phyloP scores from a whole-genome alignment of 2,797 vertebrate genomes.

The Crax fasciolata region DNA sequence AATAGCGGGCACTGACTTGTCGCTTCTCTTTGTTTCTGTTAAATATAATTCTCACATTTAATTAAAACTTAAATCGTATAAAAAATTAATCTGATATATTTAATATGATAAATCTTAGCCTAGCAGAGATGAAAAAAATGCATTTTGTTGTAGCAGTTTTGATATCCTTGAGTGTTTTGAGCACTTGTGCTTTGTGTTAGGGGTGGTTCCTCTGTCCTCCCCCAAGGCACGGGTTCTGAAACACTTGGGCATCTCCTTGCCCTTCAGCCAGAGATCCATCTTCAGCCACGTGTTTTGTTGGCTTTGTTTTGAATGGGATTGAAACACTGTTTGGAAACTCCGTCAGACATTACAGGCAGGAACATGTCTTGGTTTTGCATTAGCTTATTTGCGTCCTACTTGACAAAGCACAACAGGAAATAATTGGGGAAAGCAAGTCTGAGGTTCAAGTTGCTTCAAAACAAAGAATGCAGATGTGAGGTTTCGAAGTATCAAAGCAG shows the following conservation, averaged over 20 bases:
- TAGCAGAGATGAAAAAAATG: not conserved
- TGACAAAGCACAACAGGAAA: constrained; percentile 3
- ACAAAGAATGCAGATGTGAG: not conserved
- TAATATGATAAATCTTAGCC: not conserved
- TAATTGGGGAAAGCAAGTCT: constrained; percentile 3
- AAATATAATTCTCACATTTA: not conserved
- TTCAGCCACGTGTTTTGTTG: not conserved
- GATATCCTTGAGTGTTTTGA: not conserved
- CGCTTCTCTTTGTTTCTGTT: not conserved
- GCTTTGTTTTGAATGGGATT: not conserved
- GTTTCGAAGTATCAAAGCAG: constrained; percentile 37
- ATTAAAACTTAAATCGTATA: constrained; percentile 26
- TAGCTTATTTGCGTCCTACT: constrained; percentile 1
- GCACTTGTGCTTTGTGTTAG: not conserved
- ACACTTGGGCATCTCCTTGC: not conserved
- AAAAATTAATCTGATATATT: not conserved
- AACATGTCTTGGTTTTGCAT: not conserved
- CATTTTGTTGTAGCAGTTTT: not conserved
- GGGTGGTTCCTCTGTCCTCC: not conserved
- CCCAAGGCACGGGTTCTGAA: not conserved
- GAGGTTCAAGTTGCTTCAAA: constrained; percentile 32
- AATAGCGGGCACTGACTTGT: not conserved
- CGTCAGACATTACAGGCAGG: not conserved
- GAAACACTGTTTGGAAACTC: not conserved
- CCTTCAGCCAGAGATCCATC: not conserved